Evolutionary conservation across 2,888 invertebrate genomes (phyloP).

Genomic region (Hypolimnas misippus): DNA sequence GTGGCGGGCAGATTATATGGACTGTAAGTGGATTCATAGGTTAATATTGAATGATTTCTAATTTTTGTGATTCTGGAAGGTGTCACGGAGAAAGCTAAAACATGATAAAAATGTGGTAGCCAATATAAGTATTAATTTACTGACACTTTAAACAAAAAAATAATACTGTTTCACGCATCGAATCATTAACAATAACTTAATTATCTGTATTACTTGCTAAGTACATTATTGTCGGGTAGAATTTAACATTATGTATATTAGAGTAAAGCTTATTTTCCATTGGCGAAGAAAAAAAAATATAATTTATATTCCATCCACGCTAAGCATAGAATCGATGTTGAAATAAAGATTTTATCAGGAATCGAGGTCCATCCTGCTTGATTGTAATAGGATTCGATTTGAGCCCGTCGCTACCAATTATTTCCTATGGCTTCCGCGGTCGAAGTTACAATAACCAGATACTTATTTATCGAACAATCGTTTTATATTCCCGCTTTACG

Average conservation of each 20-base stretch:
- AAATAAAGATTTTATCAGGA: constrained; percentile 15
- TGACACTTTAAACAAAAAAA: not conserved
- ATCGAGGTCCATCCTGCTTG: constrained; percentile 8
- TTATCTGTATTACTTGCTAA: not conserved
- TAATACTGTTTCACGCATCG: not conserved
- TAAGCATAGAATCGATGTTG: constrained; percentile 6
- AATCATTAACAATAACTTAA: not conserved
- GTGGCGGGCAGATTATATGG: too few species aligned
- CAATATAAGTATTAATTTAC: too few species aligned
- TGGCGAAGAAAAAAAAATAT: not conserved
- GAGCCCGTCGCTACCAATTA: constrained; percentile 8
- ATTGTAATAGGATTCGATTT: constrained; percentile 14
- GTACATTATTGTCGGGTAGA: not conserved
- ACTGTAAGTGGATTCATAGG: too few species aligned
- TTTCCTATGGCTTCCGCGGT: constrained; percentile 12
- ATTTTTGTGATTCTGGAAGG: too few species aligned
- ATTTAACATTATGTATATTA: not conserved
- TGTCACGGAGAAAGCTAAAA: too few species aligned
- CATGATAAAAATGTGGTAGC: too few species aligned
- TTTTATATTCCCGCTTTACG: not conserved
- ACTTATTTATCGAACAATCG: not conserved
- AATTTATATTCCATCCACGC: constrained; percentile 4
- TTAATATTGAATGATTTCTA: too few species aligned
- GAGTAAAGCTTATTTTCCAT: not conserved
- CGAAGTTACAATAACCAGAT: not conserved